phyloP scores from a whole-genome alignment of 2,888 invertebrate genomes.

The Leptinotarsa rubiginosa region DNA sequence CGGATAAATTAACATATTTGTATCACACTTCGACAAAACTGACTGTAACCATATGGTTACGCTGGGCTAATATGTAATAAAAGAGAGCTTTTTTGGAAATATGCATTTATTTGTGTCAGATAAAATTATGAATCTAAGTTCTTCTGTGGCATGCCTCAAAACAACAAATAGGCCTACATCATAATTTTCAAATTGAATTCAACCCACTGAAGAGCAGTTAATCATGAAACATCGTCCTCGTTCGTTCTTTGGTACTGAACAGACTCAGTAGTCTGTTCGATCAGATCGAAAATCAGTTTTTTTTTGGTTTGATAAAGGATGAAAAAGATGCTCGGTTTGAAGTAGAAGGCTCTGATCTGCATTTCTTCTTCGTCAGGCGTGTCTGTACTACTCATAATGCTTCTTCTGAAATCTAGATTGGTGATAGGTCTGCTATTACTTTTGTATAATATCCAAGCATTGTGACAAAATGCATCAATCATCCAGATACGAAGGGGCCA shows the following conservation, averaged over 20 bases:
- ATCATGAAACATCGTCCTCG: not conserved
- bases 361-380: slow-evolving; percentile 11
- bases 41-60: not conserved
- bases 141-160: not conserved
- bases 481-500: not conserved
- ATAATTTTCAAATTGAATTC: not conserved
- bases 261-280: not conserved
- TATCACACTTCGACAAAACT: not conserved
- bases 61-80: slow-evolving; percentile 3
- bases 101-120: no score
- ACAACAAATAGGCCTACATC: not conserved
- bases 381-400: not conserved
- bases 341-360: not conserved
- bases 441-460: not conserved
- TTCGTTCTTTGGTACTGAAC: not conserved
- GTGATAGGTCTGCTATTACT: not conserved
- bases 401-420: not conserved
- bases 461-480: slow-evolving; percentile 1
- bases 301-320: not conserved
- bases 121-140: not conserved
- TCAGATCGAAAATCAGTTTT: not conserved
- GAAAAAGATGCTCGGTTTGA: not conserved
- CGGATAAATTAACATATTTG: no score
- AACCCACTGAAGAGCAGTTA: not conserved
- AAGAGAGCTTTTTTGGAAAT: not conserved